A percentile compares a stretch with the other conserved stretches of the same genome.
These are phyloP conservation scores for Tiliqua scincoides DNA, from an alignment of 2,113 vertebrate genomes.

Conservation along the genomic window DNA sequence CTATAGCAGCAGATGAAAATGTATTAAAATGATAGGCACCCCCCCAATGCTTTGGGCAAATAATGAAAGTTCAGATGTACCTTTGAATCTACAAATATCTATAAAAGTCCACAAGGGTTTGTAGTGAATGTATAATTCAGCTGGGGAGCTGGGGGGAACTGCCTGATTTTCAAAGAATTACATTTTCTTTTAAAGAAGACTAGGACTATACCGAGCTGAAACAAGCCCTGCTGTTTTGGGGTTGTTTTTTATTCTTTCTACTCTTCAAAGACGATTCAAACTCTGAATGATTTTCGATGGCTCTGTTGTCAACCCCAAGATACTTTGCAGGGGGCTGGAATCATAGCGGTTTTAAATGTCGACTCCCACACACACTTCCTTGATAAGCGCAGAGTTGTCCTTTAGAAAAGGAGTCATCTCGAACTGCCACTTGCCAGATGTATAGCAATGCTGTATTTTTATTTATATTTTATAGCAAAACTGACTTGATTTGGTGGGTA, in stretches of 20 bases:
- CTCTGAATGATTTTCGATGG: not conserved
- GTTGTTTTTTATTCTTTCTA: not conserved
- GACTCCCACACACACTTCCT: too few relatives aligned
- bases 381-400: too few relatives aligned
- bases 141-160: not conserved
- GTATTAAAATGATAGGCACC: not conserved
- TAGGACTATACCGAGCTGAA: not conserved
- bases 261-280: not conserved
- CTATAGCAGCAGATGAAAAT: not conserved
- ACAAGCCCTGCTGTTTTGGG: not conserved
- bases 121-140: not conserved
- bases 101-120: not conserved
- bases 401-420: too few relatives aligned
- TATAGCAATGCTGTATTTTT: not conserved
- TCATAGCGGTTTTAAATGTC: not conserved
- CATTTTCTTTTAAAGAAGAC: not conserved
- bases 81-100: not conserved
- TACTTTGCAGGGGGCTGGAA: not conserved
- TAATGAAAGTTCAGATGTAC: rapidly evolving
- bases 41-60: not conserved
- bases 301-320: not conserved
- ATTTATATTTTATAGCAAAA: too few relatives aligned
- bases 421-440: not conserved
- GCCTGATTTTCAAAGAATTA: not conserved
- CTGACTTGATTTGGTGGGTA: not conserved